These are phyloP conservation scores for Ochropacha duplaris DNA, from an alignment of 2,888 invertebrate species.

Conservation along the genomic window DNA sequence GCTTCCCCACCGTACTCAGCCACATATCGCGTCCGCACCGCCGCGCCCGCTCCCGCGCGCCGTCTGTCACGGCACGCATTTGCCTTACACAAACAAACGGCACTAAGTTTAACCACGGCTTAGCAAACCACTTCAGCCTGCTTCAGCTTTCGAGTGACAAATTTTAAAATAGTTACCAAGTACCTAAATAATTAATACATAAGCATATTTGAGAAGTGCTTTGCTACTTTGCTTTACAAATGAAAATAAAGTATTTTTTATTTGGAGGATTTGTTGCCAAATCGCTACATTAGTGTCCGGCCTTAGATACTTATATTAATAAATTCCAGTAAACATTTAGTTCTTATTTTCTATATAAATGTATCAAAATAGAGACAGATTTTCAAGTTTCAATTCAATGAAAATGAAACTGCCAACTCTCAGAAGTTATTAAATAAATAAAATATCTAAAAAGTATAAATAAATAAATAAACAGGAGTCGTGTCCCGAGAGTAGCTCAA, in stretches of 20 bases:
- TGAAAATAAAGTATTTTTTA: background rate
- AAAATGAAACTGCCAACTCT: slow-evolving; percentile 9
- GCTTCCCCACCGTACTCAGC: background rate
- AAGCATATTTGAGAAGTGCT: background rate
- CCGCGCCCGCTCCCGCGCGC: slow-evolving; percentile 15
- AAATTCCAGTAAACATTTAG: background rate
- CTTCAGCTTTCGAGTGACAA: slow-evolving; percentile 51
- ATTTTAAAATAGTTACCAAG: slow-evolving; percentile 34
- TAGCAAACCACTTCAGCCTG: slow-evolving; percentile 41
- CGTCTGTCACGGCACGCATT: slow-evolving; percentile 40
- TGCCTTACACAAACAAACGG: slow-evolving; percentile 59
- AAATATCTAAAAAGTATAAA: slow-evolving; percentile 57
- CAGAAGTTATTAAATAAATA: slow-evolving; percentile 53
- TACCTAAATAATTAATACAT: background rate
- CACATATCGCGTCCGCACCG: background rate
- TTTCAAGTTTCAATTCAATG: slow-evolving; percentile 3
- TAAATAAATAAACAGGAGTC: slow-evolving; percentile 60
- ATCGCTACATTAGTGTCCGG: too few relatives aligned
- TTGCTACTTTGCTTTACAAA: background rate
- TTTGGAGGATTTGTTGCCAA: background rate
- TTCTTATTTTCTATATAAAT: background rate
- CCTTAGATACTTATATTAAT: too few relatives aligned
- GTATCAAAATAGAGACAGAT: background rate
- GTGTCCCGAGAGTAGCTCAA: slow-evolving; percentile 55
- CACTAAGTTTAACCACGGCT: slow-evolving; percentile 60